A percentile compares a stretch with the other conserved stretches of the same genome.
Evolutionary conservation across 2,113 vertebrate species (phyloP).

Genomic region (Ceyx margarethae): DNA sequence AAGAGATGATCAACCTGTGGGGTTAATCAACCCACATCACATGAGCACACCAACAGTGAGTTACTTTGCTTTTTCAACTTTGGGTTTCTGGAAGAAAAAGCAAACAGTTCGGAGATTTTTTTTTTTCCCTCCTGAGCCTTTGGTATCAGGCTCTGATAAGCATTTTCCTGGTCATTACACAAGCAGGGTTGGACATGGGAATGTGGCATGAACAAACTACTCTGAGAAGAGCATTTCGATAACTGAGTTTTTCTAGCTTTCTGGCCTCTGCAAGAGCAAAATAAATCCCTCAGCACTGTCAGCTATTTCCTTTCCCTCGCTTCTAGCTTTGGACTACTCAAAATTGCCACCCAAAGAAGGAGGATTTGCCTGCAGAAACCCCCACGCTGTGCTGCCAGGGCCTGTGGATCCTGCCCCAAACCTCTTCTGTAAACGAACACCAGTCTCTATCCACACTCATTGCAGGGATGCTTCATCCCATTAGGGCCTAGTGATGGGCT

Average conservation of each 20-base stretch:
- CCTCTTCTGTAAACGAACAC: accelerated
- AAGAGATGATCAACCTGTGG: accelerated
- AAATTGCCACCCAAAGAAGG: neutral
- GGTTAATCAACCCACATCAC: accelerated
- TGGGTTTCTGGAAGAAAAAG: conserved; percentile 36
- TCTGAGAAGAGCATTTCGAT: neutral
- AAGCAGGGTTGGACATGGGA: conserved; percentile 61
- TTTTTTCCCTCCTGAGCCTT: conserved; percentile 11
- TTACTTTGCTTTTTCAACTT: conserved; percentile 3
- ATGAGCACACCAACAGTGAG: neutral
- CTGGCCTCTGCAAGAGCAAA: conserved; percentile 3
- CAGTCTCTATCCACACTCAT: neutral
- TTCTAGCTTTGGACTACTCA: neutral
- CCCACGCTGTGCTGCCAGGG: neutral
- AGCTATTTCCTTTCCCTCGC: neutral
- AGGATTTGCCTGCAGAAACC: neutral
- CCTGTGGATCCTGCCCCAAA: neutral
- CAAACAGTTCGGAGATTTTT: neutral
- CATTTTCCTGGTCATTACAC: conserved; percentile 20
- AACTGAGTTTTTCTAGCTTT: conserved; percentile 36
- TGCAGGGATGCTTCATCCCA: neutral
- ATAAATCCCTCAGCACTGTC: neutral
- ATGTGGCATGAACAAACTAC: neutral
- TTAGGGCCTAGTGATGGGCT: neutral
- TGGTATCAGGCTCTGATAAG: conserved; percentile 61